phyloP scores from a whole-genome alignment of 2,888 invertebrate genomes.

The Stenolophus ochropezus region DNA sequence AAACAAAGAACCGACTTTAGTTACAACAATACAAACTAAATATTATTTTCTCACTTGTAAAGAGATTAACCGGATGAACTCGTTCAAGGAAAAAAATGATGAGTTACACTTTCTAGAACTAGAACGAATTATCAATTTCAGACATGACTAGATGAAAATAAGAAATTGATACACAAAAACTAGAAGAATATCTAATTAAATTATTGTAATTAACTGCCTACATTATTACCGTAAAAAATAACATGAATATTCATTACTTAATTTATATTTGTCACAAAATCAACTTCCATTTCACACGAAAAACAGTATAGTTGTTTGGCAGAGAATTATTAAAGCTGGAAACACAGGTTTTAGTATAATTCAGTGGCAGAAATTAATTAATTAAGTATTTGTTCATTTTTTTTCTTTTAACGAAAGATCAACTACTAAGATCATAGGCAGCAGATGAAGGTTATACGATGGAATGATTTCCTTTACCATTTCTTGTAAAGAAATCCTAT shows the following conservation, averaged over 20 bases:
- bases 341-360: no score
- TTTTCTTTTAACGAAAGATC: no score
- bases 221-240: background rate
- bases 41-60: background rate
- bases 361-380: no score
- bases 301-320: no score
- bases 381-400: no score
- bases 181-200: conserved; percentile 4
- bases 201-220: background rate
- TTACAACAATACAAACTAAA: background rate
- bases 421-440: no score
- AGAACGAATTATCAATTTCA: conserved; percentile 24
- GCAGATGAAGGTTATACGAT: no score
- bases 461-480: no score
- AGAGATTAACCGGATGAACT: background rate
- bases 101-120: background rate
- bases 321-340: no score
- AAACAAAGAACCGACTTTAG: background rate
- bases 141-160: conserved; percentile 7
- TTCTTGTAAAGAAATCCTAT: no score
- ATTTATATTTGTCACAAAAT: background rate
- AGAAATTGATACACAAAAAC: conserved; percentile 13
- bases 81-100: background rate
- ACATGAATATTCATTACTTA: background rate
- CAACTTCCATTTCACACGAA: no score